Base-by-base conservation (phyloP, 1,140 invertebrate genomes). In the Ceratosolen solmsi region DNA sequence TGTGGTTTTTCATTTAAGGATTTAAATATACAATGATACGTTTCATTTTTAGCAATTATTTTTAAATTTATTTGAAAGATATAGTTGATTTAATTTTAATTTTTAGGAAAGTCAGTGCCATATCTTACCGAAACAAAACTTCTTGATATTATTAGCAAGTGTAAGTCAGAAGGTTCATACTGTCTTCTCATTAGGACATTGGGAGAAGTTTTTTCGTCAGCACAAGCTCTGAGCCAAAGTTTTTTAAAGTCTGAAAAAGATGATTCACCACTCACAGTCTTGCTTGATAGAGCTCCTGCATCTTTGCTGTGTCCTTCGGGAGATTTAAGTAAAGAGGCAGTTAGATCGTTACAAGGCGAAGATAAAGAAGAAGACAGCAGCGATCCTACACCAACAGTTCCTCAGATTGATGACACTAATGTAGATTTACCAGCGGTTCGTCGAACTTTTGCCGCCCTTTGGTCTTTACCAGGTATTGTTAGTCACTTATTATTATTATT, bases 291-390 rank as follows among this genome's bases (percentile, higher is more conserved):
- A 86, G 89, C 92, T 72, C 90, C 92, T n/a, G 88, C 87, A 56
- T 88, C 86, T 63, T 84, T 91, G 56, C 82, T 92, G 22, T 87
- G 88, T 36, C 89, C 89, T 74, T 87, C 89, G 4, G 88, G 89
- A 33, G 90, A 91, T 86, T 87, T 95, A 30, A 93, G 94, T 84
- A 94, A 96, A 90, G 94, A 96, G 92, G 93, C 95, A 84, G 91
- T 94, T 77, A 89, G 95, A 75, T 93, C 93, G 25, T 88, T 95
- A 38, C 96, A 96, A 89, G 95, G 94, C 63, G 96, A 97, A 88
- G 96, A 97, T 84, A 97, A 97, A 89, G 96, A 97, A 89, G 93
- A 96, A 84, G 96, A 97, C 87, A 94, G 94, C 83, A 92, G 92
- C 72, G 92, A 92, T 91, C 92, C 89, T 84, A 92, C 88, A 84